phyloP scores from a whole-genome alignment of 2,113 vertebrate species.

The Phylloscopus trochiloides region DNA sequence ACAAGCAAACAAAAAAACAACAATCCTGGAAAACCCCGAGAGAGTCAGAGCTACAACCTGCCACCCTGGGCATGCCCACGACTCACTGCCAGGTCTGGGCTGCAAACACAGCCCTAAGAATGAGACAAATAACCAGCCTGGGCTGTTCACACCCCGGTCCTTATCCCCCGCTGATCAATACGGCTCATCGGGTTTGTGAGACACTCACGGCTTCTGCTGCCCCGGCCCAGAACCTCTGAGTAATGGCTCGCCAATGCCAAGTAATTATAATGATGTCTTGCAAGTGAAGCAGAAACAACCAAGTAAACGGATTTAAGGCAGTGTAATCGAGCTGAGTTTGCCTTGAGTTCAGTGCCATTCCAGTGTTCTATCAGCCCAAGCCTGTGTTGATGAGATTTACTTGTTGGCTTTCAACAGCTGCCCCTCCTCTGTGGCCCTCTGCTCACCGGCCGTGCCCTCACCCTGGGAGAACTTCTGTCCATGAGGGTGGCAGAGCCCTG shows the following conservation, averaged over 20 bases:
- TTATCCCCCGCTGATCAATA: not conserved
- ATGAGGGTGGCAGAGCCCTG: not conserved
- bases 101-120: not conserved
- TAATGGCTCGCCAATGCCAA: constrained; percentile 20
- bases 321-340: not conserved
- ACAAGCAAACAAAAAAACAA: no score
- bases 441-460: fast-evolving
- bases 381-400: not conserved
- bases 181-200: constrained; percentile 33
- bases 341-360: not conserved
- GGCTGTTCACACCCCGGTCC: not conserved
- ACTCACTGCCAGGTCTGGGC: not conserved
- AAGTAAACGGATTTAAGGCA: constrained; percentile 24
- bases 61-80: not conserved
- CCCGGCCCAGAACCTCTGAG: constrained; percentile 16
- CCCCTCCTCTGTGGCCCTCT: not conserved
- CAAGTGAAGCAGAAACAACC: constrained; percentile 44
- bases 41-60: no score
- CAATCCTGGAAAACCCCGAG: no score
- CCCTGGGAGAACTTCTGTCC: not conserved
- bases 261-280: constrained; percentile 30
- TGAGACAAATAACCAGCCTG: not conserved
- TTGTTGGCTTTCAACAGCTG: not conserved
- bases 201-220: constrained; percentile 1
- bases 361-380: not conserved